Evolutionary conservation across 2,797 vertebrate species (phyloP).

Genomic region (Enteromius anoplus): DNA sequence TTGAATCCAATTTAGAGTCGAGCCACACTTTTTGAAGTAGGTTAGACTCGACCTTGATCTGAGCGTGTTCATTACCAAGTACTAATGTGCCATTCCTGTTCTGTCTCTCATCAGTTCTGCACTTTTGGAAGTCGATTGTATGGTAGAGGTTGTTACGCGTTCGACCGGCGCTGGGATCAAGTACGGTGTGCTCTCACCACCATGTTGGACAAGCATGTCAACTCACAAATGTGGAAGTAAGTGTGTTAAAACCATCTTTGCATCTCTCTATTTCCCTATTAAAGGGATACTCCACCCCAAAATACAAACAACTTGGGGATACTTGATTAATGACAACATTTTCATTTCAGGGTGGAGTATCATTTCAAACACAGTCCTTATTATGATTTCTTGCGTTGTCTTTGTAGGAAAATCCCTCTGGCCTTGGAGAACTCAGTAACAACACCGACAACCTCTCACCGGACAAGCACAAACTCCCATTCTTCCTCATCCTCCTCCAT

Average conservation of each 20-base stretch:
- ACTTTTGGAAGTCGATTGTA: slow-evolving; percentile 96
- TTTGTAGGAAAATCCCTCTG: slow-evolving; percentile 92
- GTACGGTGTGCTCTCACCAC: slow-evolving; percentile 90
- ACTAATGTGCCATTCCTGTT: too few species aligned
- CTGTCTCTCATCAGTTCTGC: slow-evolving; percentile 84
- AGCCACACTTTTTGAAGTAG: background rate
- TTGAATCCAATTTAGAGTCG: slow-evolving; percentile 9
- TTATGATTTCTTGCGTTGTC: slow-evolving; percentile 30
- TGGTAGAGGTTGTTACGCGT: slow-evolving; percentile 92
- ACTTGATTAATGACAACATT: too few species aligned
- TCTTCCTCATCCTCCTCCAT: slow-evolving; percentile 79
- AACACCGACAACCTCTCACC: slow-evolving; percentile 79
- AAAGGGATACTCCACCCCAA: background rate
- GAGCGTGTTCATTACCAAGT: background rate
- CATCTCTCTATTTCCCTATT: background rate
- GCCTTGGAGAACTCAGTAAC: slow-evolving; percentile 85
- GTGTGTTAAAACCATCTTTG: slow-evolving; percentile 63
- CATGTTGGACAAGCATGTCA: slow-evolving; percentile 98
- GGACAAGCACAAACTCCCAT: slow-evolving; percentile 86
- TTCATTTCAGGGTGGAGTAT: background rate
- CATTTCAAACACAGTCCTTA: background rate
- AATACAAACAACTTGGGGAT: background rate
- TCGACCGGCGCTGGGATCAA: slow-evolving; percentile 94
- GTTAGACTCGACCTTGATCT: background rate
- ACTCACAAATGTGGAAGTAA: slow-evolving; percentile 98